Percentiles rank a stretch among this genome's conserved stretches.
Evolutionary conservation across 2,888 invertebrate genomes (phyloP).

Genomic region (Barypeithes pellucidus): DNA sequence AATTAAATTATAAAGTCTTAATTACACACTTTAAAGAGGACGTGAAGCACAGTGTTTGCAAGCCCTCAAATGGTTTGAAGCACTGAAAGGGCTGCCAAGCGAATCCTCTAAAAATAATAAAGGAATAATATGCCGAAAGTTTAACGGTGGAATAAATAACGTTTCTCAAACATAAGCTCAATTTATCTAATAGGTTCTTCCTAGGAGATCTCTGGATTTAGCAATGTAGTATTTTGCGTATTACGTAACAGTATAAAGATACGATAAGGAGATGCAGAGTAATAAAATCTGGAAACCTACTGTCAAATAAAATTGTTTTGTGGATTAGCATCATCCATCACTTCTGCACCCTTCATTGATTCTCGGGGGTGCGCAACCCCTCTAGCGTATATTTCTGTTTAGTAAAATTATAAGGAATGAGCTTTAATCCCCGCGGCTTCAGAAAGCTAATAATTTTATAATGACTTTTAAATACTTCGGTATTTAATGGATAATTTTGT

Average conservation of each 20-base stretch:
- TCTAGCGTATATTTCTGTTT: conserved; percentile 33
- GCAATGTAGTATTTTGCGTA: conserved; percentile 34
- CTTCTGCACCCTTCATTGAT: conserved; percentile 46
- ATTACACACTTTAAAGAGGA: too few species aligned
- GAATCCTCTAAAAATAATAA: background rate
- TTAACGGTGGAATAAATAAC: conserved; percentile 19
- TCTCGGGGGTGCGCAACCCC: conserved; percentile 36
- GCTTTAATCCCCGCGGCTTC: conserved; percentile 43
- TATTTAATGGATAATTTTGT: conserved; percentile 16
- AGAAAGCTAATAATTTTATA: conserved; percentile 39
- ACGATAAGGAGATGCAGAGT: conserved; percentile 27
- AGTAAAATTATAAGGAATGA: conserved; percentile 44
- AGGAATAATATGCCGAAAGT: conserved; percentile 1
- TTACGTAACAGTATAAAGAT: conserved; percentile 38
- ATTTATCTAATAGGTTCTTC: conserved; percentile 37
- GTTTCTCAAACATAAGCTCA: conserved; percentile 28
- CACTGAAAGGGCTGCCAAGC: too few species aligned
- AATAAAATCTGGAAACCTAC: conserved; percentile 44
- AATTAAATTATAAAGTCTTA: too few species aligned
- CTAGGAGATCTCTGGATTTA: conserved; percentile 16
- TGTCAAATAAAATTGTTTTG: conserved; percentile 46
- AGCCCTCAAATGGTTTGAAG: too few species aligned
- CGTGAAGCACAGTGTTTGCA: too few species aligned
- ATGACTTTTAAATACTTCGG: conserved; percentile 24
- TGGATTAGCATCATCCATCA: conserved; percentile 46